phyloP scores from a whole-genome alignment of 2,888 invertebrate species.

The Thysanoteuthis rhombus region DNA sequence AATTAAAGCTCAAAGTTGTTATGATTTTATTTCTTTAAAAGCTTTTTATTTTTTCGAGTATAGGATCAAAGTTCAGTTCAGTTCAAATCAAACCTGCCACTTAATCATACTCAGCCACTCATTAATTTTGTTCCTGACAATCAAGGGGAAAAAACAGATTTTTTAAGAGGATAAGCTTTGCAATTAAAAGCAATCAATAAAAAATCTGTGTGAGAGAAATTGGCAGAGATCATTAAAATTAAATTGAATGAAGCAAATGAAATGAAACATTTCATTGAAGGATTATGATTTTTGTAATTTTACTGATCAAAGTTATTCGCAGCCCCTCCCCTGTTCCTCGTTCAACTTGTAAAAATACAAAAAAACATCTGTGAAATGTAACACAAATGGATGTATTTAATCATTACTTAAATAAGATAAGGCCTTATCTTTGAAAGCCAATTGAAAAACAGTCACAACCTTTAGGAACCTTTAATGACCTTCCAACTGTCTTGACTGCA shows the following conservation, averaged over 20 bases:
- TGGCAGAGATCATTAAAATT: not conserved
- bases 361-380: not conserved
- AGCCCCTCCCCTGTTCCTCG: not conserved
- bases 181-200: not conserved
- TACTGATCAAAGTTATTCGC: not conserved
- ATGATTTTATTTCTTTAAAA: not conserved
- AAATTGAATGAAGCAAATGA: not conserved
- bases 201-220: not conserved
- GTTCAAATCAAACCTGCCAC: not conserved
- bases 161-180: constrained; percentile 12
- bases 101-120: constrained; percentile 12
- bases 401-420: not conserved
- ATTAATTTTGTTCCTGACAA: not conserved
- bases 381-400: not conserved
- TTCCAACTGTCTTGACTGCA: not conserved
- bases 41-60: not conserved
- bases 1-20: not conserved
- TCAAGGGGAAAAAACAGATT: not conserved
- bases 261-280: not conserved
- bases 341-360: not conserved
- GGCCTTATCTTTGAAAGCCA: not conserved
- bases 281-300: not conserved
- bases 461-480: not conserved
- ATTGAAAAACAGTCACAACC: not conserved
- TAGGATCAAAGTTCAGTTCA: constrained; percentile 12